Conservation (phyloP, 2,113 vertebrate species). For the Pollachius pollachius region DNA sequence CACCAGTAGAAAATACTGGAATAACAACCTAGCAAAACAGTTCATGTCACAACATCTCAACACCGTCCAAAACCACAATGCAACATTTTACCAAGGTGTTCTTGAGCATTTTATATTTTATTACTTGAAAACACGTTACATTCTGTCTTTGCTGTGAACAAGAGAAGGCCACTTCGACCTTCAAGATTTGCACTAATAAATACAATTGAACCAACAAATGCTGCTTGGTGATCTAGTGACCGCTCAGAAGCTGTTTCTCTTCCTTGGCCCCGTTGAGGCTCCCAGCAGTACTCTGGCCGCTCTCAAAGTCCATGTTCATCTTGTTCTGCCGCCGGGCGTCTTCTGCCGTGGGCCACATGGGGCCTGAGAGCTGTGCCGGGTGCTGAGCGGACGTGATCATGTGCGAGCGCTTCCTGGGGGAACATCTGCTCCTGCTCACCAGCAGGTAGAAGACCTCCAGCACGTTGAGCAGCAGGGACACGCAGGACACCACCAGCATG, state of each 20-base stretch:
- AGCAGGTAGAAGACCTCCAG: constrained; percentile 76
- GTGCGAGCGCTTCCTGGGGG: constrained; percentile 4
- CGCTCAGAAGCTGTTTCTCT: constrained; percentile 55
- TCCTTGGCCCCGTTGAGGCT: constrained; percentile 68
- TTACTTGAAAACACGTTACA: background rate
- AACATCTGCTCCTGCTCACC: constrained; percentile 50
- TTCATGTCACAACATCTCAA: background rate
- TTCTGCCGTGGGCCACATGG: constrained; percentile 20
- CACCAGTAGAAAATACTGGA: background rate
- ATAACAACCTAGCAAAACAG: background rate
- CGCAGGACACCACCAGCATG: constrained; percentile 76
- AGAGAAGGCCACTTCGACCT: background rate
- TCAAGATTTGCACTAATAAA: background rate
- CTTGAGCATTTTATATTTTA: background rate
- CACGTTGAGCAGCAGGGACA: constrained; percentile 74
- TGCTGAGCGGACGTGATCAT: constrained; percentile 33
- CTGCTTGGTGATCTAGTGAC: constrained; percentile 25
- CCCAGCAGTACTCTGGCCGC: constrained; percentile 52
- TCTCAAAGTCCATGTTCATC: constrained; percentile 63
- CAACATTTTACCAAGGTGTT: background rate
- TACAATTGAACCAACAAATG: background rate
- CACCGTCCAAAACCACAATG: background rate
- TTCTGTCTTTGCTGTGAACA: background rate
- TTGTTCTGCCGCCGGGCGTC: constrained; percentile 61
- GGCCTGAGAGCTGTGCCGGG: constrained; percentile 24